Base-by-base conservation (phyloP, 2,113 vertebrate species). In the Ardeotis arabs region DNA sequence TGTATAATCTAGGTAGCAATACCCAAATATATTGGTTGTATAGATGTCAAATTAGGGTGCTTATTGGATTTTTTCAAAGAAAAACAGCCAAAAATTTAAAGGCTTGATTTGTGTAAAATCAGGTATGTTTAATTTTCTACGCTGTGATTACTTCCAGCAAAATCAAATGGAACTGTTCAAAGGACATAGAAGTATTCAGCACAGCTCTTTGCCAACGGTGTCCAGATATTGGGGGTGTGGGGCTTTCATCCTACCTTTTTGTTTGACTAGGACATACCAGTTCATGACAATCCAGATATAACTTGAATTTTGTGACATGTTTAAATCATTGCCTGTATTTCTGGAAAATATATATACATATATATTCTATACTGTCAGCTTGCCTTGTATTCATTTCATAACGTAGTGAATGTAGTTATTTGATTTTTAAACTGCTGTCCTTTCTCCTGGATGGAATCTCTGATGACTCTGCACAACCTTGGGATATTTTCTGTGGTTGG, bases 381-480 rank as follows among this genome's bases (percentile, higher is more conserved):
- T 95, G 96, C 91, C 75, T 96, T 96, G 66, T 97, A 58, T 91
- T 96, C 84, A 91, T 74, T 98, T 98, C 81, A 96, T 97, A 97
- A 97, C 95, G 87, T 98, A 98, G 97, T 98, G 97, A 98, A 98
- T 98, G 94, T 98, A 98, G 98, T 97, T 97, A 77, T 98, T 98
- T 98, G 96, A 98, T 98, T 98, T 98, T 98, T 97, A 93, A 98
- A 98, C 95, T 98, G 98, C 98, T 98, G 81, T 97, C 98, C 95
- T 98, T 98, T 96, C 96, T 96, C 76, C 96, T 96, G 98, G 97
- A 98, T 98, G 97, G 97, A 95, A 97, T 98, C 91, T 97, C 85
- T 98, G 97, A 95, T 53, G 96, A 92, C 97, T 95, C 91, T 95
- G 35, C 96, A 90, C 95, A 94, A 97, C 96, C 96, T 97, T 98